Evolutionary conservation across 2,888 invertebrate species (phyloP).

Genomic region (Dromius quadrimaculatus): DNA sequence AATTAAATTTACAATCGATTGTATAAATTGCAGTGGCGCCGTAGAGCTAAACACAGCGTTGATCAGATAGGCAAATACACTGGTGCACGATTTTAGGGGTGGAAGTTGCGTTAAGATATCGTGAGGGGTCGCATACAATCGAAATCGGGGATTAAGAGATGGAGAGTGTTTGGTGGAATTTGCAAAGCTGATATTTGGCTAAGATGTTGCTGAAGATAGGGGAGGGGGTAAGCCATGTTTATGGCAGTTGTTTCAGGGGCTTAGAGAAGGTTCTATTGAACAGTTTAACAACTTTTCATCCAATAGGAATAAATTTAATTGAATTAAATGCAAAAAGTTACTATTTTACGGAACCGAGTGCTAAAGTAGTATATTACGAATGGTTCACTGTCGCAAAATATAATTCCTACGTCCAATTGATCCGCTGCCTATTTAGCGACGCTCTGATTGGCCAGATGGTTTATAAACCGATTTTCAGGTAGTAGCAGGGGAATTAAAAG

Average conservation of each 20-base stretch:
- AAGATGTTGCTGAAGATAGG: not conserved
- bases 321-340: too few relatives aligned
- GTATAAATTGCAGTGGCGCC: slow-evolving; percentile 25
- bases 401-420: too few relatives aligned
- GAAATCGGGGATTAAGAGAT: slow-evolving; percentile 15
- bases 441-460: too few relatives aligned
- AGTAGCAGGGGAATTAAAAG: too few relatives aligned
- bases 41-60: slow-evolving; percentile 2
- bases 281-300: too few relatives aligned
- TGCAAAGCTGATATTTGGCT: slow-evolving; percentile 22
- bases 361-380: too few relatives aligned
- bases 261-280: too few relatives aligned
- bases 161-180: not conserved
- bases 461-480: too few relatives aligned
- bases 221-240: not conserved
- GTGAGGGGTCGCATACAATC: slow-evolving; percentile 4
- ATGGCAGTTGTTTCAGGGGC: not conserved
- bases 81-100: not conserved
- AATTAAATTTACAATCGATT: slow-evolving; percentile 32
- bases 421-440: too few relatives aligned
- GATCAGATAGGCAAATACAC: slow-evolving; percentile 34
- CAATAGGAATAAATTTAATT: too few relatives aligned
- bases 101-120: not conserved
- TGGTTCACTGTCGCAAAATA: too few relatives aligned
- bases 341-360: too few relatives aligned